Conservation (phyloP, 2,797 vertebrate genomes). For the Agapornis canus region DNA sequence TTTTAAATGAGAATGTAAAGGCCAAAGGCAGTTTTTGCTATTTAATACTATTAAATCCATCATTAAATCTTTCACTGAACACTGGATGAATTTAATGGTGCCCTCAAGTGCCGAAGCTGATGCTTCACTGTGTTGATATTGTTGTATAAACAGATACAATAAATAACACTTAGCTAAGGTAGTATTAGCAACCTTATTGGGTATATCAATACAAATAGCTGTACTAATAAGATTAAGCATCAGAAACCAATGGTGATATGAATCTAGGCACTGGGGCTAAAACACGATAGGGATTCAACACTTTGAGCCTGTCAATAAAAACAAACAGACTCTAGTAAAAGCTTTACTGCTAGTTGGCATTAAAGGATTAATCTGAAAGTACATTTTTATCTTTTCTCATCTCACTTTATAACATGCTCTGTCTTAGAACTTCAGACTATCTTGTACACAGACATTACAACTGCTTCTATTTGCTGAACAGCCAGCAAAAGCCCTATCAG, state of each 20-base stretch:
- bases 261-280: conserved; percentile 43
- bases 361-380: conserved; percentile 67
- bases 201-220: conserved; percentile 74
- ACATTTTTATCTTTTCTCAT: conserved; percentile 49
- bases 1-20: conserved; percentile 82
- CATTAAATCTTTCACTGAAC: conserved; percentile 79
- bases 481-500: background rate
- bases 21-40: conserved; percentile 79
- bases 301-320: conserved; percentile 49
- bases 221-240: conserved; percentile 75
- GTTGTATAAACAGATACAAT: conserved; percentile 78
- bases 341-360: conserved; percentile 66
- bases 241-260: conserved; percentile 52
- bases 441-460: background rate
- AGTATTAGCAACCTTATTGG: conserved; percentile 65
- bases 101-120: conserved; percentile 74
- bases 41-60: conserved; percentile 81
- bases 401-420: conserved; percentile 24
- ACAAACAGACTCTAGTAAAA: conserved; percentile 54
- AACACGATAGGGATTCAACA: conserved; percentile 32
- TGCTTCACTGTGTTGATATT: conserved; percentile 80
- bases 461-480: background rate
- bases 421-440: conserved; percentile 21
- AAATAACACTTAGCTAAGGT: conserved; percentile 81
- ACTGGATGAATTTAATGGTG: conserved; percentile 80